Conservation (phyloP, 2,888 invertebrate species). For the Deilephila porcellus region DNA sequence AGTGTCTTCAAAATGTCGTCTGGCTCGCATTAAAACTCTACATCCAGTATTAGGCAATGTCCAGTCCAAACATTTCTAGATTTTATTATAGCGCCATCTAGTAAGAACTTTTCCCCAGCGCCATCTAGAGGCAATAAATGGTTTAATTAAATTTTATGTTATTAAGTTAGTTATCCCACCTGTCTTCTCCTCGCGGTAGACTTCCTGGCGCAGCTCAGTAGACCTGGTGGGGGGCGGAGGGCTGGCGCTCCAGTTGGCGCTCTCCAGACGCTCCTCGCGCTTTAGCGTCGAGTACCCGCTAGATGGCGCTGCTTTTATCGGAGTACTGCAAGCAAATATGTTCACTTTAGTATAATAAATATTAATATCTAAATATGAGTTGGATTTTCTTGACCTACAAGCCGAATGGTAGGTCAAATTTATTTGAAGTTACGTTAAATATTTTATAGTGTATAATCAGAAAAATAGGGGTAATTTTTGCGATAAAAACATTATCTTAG, state of each 20-base stretch:
- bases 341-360: neutral
- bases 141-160: no score
- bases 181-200: conserved; percentile 69
- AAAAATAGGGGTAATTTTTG: no score
- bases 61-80: no score
- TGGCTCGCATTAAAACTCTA: no score
- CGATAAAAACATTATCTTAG: neutral
- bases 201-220: conserved; percentile 61
- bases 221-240: conserved; percentile 53
- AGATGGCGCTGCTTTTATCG: conserved; percentile 71
- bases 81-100: no score
- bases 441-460: no score
- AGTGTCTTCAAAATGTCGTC: no score
- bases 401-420: no score
- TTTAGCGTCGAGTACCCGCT: conserved; percentile 79
- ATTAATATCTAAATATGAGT: neutral
- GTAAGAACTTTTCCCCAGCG: no score
- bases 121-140: no score
- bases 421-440: no score
- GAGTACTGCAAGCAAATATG: conserved; percentile 53
- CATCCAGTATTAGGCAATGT: no score
- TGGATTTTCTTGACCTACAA: neutral
- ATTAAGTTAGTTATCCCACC: conserved; percentile 45
- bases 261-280: conserved; percentile 72
- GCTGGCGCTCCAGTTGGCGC: conserved; percentile 69